Percentiles rank a stretch among this genome's conserved stretches.
These are phyloP conservation scores for Tillus elongatus DNA, from an alignment of 2,888 invertebrate species.

Conservation along the genomic window DNA sequence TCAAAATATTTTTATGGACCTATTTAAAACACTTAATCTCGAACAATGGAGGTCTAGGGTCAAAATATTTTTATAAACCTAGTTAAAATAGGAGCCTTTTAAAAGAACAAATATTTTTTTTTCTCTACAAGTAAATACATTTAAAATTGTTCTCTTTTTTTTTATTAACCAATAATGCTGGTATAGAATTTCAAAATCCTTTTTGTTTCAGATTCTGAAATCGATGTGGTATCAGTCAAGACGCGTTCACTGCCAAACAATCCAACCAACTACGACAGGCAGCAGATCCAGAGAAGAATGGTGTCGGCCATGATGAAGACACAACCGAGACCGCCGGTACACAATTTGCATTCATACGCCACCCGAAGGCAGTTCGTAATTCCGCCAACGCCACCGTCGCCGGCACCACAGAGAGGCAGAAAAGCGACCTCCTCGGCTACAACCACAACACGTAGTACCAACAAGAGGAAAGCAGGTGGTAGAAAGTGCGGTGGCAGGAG, in stretches of 20 bases:
- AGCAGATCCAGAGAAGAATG: conserved; percentile 54
- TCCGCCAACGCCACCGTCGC: neutral
- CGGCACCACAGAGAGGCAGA: conserved; percentile 13
- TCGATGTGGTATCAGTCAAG: conserved; percentile 66
- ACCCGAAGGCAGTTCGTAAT: too few relatives aligned
- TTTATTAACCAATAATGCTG: too few relatives aligned
- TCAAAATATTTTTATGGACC: too few relatives aligned
- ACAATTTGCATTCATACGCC: too few relatives aligned
- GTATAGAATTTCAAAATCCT: too few relatives aligned
- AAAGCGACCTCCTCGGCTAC: conserved; percentile 13
- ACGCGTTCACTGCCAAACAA: conserved; percentile 53
- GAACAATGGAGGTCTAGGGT: too few relatives aligned
- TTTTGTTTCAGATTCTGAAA: conserved; percentile 69
- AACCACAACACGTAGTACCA: conserved; percentile 8
- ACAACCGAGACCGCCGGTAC: neutral
- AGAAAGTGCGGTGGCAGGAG: conserved; percentile 31
- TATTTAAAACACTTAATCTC: too few relatives aligned
- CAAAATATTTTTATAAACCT: too few relatives aligned
- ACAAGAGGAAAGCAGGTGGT: conserved; percentile 8
- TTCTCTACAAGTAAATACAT: too few relatives aligned
- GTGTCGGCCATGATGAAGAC: conserved; percentile 48
- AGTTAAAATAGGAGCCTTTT: too few relatives aligned
- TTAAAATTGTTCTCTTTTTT: conserved; percentile 7
- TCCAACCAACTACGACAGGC: conserved; percentile 60
- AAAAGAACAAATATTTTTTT: too few relatives aligned